Conservation (phyloP, 2,113 vertebrate genomes). For the Mesitornis unicolor region DNA sequence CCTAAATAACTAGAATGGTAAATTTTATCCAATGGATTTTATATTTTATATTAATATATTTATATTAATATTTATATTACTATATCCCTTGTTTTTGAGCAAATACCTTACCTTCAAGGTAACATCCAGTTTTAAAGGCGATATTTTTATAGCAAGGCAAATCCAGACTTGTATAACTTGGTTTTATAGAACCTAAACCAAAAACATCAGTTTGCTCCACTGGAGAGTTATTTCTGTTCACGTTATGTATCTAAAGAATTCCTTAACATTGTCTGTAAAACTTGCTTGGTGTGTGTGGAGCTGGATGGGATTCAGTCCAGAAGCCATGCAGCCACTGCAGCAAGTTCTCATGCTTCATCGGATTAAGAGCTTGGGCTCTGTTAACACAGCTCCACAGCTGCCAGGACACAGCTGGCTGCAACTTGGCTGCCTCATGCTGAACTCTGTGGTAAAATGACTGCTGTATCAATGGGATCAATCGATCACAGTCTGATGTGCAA, state of each 20-base stretch:
- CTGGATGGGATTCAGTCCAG: not conserved
- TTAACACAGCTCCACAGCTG: not conserved
- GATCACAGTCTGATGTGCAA: not conserved
- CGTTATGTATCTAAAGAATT: not conserved
- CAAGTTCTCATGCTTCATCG: not conserved
- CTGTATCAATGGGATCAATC: not conserved
- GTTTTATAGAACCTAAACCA: too few species aligned
- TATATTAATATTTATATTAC: too few species aligned
- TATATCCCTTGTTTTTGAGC: not conserved
- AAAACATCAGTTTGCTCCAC: not conserved
- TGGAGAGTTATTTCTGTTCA: not conserved
- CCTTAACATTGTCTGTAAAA: not conserved
- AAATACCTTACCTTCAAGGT: not conserved
- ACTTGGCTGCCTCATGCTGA: not conserved
- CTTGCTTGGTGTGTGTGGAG: not conserved
- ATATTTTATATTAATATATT: too few species aligned
- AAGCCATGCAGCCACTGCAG: not conserved
- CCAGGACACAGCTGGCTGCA: not conserved
- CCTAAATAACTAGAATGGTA: not conserved
- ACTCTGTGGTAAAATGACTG: not conserved
- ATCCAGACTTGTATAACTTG: not conserved
- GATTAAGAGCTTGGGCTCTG: not conserved
- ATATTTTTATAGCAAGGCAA: not conserved
- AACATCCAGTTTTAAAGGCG: not conserved
- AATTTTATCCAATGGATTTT: not conserved